Evolutionary conservation across 2,113 vertebrate genomes (phyloP), one percentile per base, ranked within the genome.

Genomic region (Scolopax mira): DNA sequence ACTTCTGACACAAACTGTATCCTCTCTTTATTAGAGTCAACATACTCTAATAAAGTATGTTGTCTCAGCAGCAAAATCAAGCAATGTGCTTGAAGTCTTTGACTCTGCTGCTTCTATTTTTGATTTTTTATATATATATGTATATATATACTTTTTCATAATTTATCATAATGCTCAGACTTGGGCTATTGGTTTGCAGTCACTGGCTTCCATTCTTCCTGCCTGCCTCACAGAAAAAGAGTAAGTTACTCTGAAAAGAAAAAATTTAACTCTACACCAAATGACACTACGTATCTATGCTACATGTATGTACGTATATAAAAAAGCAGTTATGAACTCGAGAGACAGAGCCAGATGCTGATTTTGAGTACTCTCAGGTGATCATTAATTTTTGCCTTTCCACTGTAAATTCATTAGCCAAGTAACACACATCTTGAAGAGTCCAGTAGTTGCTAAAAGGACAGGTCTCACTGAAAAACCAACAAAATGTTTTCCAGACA

Each of bases 391-490:
- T 85, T 57, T 70, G 21, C 31, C 57, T 54, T 82, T 86, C 17
- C 5, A 0, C 28, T 57, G 39, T 54, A 62, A 72, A 73, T 72
- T 74, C 37, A 71, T 9, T 31, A 28, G 39, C 46, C 30, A 77
- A 89, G 65, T 41, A 60, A 35, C 24, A 51, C 21, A 24, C 9
- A 10, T 37, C 60, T 78, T 7, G 23, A 30, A 8, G 33, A 89
- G 7, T 64, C 31, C 9, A 35, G 0, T 15, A 51, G 33, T 55
- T 30, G 74, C 11, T 58, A 37, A 51, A 1, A 1, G 2, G 21
- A 46, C 30, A 24, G 37, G 58, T 89, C 49, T 75, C n/a, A 33
- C 21, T 73, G 82, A 3, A 62, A 73, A 79, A 86, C 4, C 16
- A 42, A 24, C 10, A 6, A 1, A 1, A 2, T 27, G n/a, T 65